Conservation (phyloP, 2,113 vertebrate genomes). For the Austrofundulus limnaeus region DNA sequence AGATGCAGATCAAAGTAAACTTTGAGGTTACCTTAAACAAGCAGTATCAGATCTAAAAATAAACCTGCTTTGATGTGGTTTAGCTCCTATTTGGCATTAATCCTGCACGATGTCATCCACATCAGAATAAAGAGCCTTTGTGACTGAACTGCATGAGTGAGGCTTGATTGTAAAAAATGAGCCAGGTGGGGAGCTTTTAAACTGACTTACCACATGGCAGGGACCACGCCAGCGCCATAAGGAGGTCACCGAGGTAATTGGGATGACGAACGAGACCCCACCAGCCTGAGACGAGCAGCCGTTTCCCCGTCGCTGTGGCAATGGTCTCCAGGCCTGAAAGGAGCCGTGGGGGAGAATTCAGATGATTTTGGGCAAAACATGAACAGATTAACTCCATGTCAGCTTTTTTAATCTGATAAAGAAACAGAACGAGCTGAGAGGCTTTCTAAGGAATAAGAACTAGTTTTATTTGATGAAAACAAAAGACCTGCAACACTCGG, state of each 20-base stretch:
- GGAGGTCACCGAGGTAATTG: slow-evolving; percentile 89
- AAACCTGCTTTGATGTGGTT: slow-evolving; percentile 5
- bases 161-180: not conserved
- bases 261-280: slow-evolving; percentile 92
- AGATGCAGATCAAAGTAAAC: not conserved
- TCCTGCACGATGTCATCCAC: slow-evolving; percentile 8
- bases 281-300: slow-evolving; percentile 89
- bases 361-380: not conserved
- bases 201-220: slow-evolving; percentile 86
- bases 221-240: slow-evolving; percentile 93
- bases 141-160: not conserved
- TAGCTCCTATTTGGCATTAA: slow-evolving; percentile 7
- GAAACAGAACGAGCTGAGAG: not conserved
- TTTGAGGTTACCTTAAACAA: not conserved
- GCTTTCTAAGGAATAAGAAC: not conserved
- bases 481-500: slow-evolving; percentile 81
- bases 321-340: slow-evolving; percentile 85
- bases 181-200: not conserved
- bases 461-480: not conserved
- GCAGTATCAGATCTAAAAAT: not conserved
- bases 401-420: not conserved
- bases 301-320: slow-evolving; percentile 86
- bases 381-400: not conserved
- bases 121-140: not conserved
- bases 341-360: not conserved